phyloP scores from a whole-genome alignment of 2,113 vertebrate species.

The Chaetops frenatus region DNA sequence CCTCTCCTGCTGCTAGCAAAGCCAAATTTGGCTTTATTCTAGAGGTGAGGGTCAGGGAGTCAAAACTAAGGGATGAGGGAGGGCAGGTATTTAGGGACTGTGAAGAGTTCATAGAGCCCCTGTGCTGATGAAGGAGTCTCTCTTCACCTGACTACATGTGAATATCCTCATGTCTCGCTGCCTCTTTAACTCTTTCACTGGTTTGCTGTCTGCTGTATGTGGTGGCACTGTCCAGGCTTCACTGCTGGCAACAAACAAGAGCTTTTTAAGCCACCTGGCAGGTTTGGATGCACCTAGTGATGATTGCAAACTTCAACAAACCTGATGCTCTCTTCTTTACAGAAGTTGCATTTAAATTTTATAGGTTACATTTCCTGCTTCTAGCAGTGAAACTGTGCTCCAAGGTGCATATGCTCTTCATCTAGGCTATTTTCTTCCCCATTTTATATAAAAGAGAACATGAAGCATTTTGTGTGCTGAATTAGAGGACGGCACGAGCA shows the following conservation, averaged over 20 bases:
- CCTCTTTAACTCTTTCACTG: neutral
- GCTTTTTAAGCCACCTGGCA: neutral
- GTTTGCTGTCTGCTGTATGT: neutral
- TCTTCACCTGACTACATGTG: neutral
- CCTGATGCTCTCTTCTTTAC: neutral
- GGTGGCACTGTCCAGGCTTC: neutral
- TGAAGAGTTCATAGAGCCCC: neutral
- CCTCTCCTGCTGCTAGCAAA: neutral
- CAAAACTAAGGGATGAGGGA: neutral
- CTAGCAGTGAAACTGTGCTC: neutral
- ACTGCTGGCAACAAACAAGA: neutral
- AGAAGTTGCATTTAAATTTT: neutral
- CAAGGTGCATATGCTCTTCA: neutral
- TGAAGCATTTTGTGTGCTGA: neutral
- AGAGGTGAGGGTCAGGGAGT: neutral
- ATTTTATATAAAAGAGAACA: neutral
- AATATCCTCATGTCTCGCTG: neutral
- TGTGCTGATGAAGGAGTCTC: neutral
- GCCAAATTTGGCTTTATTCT: neutral
- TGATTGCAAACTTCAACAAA: neutral
- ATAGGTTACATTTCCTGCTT: neutral
- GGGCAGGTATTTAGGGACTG: accelerated
- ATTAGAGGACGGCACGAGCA: neutral
- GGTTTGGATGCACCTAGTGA: neutral
- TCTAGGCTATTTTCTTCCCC: neutral